These are phyloP conservation scores for Saguinus midas DNA, from an alignment of 2,113 vertebrate species.

Conservation along the genomic window DNA sequence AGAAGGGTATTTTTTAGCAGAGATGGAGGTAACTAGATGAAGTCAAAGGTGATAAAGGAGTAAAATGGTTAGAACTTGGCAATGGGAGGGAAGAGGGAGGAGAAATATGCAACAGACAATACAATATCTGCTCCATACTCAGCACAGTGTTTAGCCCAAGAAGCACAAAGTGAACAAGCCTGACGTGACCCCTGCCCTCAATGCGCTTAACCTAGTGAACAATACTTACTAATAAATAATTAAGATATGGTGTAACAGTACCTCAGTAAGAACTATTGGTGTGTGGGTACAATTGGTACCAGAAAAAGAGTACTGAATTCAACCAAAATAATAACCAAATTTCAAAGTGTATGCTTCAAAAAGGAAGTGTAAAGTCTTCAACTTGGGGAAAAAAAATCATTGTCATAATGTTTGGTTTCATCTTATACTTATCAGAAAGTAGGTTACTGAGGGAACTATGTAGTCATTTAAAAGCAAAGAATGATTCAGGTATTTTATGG, in stretches of 20 bases:
- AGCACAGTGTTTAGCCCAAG: not conserved
- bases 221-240: not conserved
- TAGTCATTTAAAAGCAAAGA: conserved; percentile 14
- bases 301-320: not conserved
- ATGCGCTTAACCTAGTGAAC: not conserved
- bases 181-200: not conserved
- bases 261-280: not conserved
- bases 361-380: not conserved
- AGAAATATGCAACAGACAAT: not conserved
- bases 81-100: not conserved
- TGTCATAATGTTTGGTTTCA: not conserved
- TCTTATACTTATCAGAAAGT: not conserved
- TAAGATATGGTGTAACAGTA: not conserved
- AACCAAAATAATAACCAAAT: not conserved
- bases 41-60: not conserved
- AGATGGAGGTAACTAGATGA: not conserved
- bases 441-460: not conserved
- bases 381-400: not conserved
- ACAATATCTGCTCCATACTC: not conserved
- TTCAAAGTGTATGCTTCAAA: not conserved
- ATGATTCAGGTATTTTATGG: not conserved
- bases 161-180: not conserved
- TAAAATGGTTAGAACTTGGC: not conserved
- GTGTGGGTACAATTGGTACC: not conserved
- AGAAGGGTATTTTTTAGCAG: not conserved